phyloP scores from a whole-genome alignment of 2,888 invertebrate species.

The Sinelater perroti region DNA sequence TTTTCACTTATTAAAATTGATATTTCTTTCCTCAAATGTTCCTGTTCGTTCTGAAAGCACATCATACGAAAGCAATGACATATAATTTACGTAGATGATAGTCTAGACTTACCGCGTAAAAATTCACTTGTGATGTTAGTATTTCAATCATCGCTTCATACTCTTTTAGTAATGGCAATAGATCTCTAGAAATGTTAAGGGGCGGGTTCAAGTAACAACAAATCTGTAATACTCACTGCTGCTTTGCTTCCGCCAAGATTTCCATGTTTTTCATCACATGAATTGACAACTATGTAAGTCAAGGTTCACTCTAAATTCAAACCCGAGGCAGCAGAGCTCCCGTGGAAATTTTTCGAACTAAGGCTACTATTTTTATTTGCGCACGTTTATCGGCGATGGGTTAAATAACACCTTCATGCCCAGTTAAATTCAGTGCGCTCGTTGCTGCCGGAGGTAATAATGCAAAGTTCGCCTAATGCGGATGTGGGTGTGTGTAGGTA shows the following conservation, averaged over 20 bases:
- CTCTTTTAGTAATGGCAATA: constrained; percentile 44
- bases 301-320: constrained; percentile 11
- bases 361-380: constrained; percentile 9
- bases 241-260: not conserved
- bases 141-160: constrained; percentile 53
- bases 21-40: constrained; percentile 51
- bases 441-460: not conserved
- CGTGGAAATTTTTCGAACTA: constrained; percentile 19
- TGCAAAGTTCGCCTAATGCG: not conserved
- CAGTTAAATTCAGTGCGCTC: not conserved
- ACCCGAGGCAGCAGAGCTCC: constrained; percentile 13
- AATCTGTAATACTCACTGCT: not conserved
- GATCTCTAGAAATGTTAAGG: constrained; percentile 33
- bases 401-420: constrained; percentile 15
- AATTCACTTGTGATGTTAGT: constrained; percentile 63
- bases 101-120: constrained; percentile 61
- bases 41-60: constrained; percentile 52
- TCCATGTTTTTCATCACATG: too few relatives aligned
- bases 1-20: constrained; percentile 57
- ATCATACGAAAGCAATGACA: not conserved
- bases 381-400: constrained; percentile 9
- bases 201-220: not conserved
- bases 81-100: not conserved
- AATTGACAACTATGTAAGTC: not conserved
- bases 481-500: constrained; percentile 10